Evolutionary conservation across 2,113 vertebrate genomes (phyloP), one percentile per base, ranked within the genome.

Genomic region (Geococcyx californianus): DNA sequence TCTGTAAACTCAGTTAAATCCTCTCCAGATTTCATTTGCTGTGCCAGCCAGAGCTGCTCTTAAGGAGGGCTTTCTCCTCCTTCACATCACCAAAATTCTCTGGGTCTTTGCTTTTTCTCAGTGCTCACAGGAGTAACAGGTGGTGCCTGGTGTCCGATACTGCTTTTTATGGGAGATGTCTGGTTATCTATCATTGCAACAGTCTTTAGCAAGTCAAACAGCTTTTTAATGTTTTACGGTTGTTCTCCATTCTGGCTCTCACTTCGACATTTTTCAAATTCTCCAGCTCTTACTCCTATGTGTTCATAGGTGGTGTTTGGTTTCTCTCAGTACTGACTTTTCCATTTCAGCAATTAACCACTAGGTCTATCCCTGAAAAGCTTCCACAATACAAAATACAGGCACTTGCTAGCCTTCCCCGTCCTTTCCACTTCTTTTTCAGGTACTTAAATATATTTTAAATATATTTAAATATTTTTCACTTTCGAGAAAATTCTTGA

Each of bases 251-350:
- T 94, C 89, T 97, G 95, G 94, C 94, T 87, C 84, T 69, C 73
- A 88, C 68, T 33, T 85, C 76, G 45, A 75, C 92, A 97, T 97
- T 96, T 95, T 92, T 95, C 51, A 89, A 90, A 97, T 97, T 96
- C 95, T 89, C 93, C 42, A 93, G 56, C 76, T 92, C 90, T 95
- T 72, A 91, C 70, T 75, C 73, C 45, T 81, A 19, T 78, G 45
- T 7, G 21, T 79, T 97, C 88, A 70, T 56, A 87, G 1, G 26
- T 21, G 33, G 70, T 77, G 68, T 78, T 92, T 84, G 82, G 77
- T 91, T 95, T 95, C 54, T 74, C 78, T 92, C 77, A 83, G 62
- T 82, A 82, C 68, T 1, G 5, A 74, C 70, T 88, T 73, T 94
- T 60, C 70, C 44, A 73, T 75, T 93, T 95, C 91, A 95, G 89